Base-by-base conservation (phyloP, 2,797 vertebrate species). In the Muscicapa comitata region DNA sequence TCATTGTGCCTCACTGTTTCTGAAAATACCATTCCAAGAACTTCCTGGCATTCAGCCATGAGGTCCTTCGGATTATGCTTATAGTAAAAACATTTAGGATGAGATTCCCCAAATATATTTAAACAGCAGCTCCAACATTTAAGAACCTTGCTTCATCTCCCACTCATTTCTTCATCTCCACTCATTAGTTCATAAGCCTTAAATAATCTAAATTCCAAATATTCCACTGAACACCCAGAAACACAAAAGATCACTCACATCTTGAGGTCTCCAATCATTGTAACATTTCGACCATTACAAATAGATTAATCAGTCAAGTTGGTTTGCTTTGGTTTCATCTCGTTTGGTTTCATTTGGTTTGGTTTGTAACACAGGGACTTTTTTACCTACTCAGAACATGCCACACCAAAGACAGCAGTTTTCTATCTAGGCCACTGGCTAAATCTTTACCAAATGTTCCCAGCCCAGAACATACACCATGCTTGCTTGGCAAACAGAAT, bases 381-480 rank as follows among this genome's bases (percentile, higher is more conserved):
- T 87, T 74, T 62, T 18, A 79, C 17, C 33, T 73, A 24, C 9
- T 61, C 28, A 84, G n/a, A 88, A 20, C 14, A 40, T 6, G 28
- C 10, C 9, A 70, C 35, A 71, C 20, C 31, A 66, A 92, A 75
- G 61, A 43, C 23, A 83, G 12, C 25, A 73, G n/a, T 38, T 51
- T 78, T 72, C 74, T 81, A 54, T 67, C 33, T 33, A 54, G 42
- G 11, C 16, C 59, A 19, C 29, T 47, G 19, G 61, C 24, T 45
- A 72, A 45, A 38, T 29, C 51, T n/a, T 91, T 65, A 59, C 15
- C 29, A 51, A 88, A 47, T n/a, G 3, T 42, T 59, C 37, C 40
- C 31, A 48, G 11, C 19, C 38, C 1, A 1, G 42, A 42, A 14
- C 0, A 0, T 17, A 6, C 20, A 38, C 33, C 3, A 2, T 24